Base-by-base conservation (phyloP, 2,888 invertebrate species). In the Drosophila subquinaria region DNA sequence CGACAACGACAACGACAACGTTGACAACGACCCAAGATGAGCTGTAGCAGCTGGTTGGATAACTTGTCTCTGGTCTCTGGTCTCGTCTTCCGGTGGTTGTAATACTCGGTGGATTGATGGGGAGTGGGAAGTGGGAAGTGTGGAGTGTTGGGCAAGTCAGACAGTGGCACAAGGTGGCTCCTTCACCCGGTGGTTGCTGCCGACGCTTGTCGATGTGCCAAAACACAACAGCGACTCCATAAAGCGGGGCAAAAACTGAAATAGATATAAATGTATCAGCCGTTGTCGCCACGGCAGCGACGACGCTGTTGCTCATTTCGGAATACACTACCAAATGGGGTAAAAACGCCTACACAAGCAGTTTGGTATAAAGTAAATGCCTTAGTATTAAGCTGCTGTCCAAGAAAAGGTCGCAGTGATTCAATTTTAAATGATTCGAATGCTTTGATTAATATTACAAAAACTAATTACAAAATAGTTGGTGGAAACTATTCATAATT, bases 191-290 rank as follows among this genome's bases (percentile, higher is more conserved):
- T 57, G 59, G 61, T 52, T 65, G 65, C 55, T 66, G 65, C 51
- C 63, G 51, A 11, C 23, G 52, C 40, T 47, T n/a, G 53, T 62
- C 73, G 77, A 67, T 76, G 65, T 75, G 72, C 76, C 57, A 70
- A 68, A 80, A 80, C 64, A 78, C 43, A 36, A 78, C 43, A 36
- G 83, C 64, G 71, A 77, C 80, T 73, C 75, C 69, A 69, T 60
- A 72, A 87, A 76, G 80, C 86, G 81, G 36, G 70, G 71, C 50
- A 50, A 71, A 69, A 63, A 61, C 79, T 83, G 89, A 86, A 86
- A 84, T 83, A 88, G 88, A 88, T 85, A 84, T 82, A 80, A 87
- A 80, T 80, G 73, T 80, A 76, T 81, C 79, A 76, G 69, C 57
- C 70, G 68, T 66, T 73, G 84, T 86, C 73, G 75, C 61, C 75